Percentiles rank a stretch among this genome's conserved stretches.
phyloP scores from a whole-genome alignment of 2,888 invertebrate genomes.

The Gerris lacustris region DNA sequence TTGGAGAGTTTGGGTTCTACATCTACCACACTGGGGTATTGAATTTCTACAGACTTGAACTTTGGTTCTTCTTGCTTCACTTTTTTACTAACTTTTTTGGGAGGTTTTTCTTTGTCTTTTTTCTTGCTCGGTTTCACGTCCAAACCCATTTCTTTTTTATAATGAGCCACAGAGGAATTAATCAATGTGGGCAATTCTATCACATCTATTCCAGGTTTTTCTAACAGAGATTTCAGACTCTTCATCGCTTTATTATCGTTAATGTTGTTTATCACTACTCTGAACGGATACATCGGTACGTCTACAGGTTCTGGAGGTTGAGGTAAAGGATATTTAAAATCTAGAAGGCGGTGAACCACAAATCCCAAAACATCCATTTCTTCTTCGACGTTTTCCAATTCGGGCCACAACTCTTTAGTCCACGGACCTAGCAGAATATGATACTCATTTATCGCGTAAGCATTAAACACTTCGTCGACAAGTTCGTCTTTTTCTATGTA shows the following conservation, averaged over 20 bases:
- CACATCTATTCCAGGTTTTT: constrained; percentile 38
- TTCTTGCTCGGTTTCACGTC: constrained; percentile 9
- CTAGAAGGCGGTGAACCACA: constrained; percentile 43
- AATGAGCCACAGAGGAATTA: constrained; percentile 44
- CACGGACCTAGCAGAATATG: constrained; percentile 44
- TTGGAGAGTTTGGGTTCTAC: background rate
- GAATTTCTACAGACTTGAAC: background rate
- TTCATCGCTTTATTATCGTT: constrained; percentile 38
- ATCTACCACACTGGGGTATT: constrained; percentile 13
- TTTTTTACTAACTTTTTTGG: background rate
- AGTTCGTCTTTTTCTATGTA: constrained; percentile 41
- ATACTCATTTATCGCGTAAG: constrained; percentile 47
- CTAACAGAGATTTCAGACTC: constrained; percentile 40
- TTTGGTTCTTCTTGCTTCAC: background rate
- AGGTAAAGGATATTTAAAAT: constrained; percentile 41
- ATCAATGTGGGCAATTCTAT: constrained; percentile 43
- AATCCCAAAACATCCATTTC: constrained; percentile 42
- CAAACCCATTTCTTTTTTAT: constrained; percentile 12
- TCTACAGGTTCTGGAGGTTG: constrained; percentile 36
- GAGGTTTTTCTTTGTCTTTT: constrained; percentile 6
- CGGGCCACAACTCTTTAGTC: constrained; percentile 40
- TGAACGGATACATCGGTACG: constrained; percentile 38
- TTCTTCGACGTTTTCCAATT: constrained; percentile 39
- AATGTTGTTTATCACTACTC: constrained; percentile 40
- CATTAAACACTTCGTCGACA: constrained; percentile 44